phyloP scores from a whole-genome alignment of 92 coral and sea anemone species.

The Paragorgia papillata region DNA sequence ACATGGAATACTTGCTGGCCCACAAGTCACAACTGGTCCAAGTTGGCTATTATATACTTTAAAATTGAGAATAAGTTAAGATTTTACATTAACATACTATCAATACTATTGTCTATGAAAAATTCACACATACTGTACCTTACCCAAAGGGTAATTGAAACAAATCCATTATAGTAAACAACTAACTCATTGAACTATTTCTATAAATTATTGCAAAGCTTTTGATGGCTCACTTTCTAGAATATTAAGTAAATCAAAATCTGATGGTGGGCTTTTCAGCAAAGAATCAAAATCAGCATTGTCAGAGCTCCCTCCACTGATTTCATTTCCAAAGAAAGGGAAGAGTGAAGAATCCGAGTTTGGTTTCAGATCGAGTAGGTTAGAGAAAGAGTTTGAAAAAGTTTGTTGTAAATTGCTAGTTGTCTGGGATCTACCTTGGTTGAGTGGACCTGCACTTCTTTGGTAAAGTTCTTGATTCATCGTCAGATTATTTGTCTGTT shows the following conservation, averaged over 20 bases:
- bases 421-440: conserved; percentile 22
- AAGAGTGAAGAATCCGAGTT: conserved; percentile 37
- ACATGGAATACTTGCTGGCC: conserved; percentile 11
- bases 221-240: conserved; percentile 33
- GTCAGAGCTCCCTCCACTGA: conserved; percentile 15
- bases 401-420: conserved; percentile 24
- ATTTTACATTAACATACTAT: conserved; percentile 16
- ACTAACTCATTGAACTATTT: background rate
- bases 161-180: background rate
- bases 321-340: conserved; percentile 41
- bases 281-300: conserved; percentile 41
- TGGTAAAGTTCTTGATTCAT: conserved; percentile 83
- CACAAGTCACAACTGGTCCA: too few relatives aligned
- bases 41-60: too few relatives aligned
- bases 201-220: conserved; percentile 20
- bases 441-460: conserved; percentile 6
- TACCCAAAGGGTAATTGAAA: background rate
- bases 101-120: background rate
- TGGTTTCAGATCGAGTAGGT: conserved; percentile 41
- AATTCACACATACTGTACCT: conserved; percentile 32
- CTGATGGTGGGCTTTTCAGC: conserved; percentile 41
- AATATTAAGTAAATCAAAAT: conserved; percentile 36
- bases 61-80: conserved; percentile 34
- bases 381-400: conserved; percentile 38
- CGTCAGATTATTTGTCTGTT: conserved; percentile 84